Evolutionary conservation across 1,140 invertebrate genomes (phyloP).

Genomic region (Anadara kagoshimensis): DNA sequence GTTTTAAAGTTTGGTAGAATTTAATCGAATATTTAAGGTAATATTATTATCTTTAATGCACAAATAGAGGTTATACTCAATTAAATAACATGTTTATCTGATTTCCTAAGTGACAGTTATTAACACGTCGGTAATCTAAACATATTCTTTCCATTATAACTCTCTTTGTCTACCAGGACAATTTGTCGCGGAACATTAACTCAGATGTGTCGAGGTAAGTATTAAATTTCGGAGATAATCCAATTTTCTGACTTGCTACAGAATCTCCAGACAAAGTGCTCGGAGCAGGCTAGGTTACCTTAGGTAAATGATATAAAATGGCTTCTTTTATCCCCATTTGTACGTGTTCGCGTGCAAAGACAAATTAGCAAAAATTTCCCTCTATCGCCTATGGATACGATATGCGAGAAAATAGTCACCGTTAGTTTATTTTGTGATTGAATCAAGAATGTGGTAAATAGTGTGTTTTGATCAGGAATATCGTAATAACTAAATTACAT

Average conservation of each 20-base stretch:
- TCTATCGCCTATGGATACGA: constrained; percentile 27
- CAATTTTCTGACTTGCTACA: constrained; percentile 38
- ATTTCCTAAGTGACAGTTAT: no score
- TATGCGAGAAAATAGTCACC: constrained; percentile 26
- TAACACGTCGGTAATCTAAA: no score
- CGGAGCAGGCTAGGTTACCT: constrained; percentile 36
- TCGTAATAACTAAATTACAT: constrained; percentile 45
- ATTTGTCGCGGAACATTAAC: no score
- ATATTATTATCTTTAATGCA: no score
- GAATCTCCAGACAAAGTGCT: constrained; percentile 32
- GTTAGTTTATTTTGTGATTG: constrained; percentile 38
- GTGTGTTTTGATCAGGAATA: constrained; percentile 38
- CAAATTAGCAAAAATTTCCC: constrained; percentile 40
- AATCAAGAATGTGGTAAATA: constrained; percentile 43
- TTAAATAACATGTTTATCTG: no score
- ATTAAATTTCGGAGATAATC: constrained; percentile 49
- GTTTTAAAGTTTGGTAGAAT: no score
- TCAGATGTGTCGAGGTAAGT: constrained; percentile 14
- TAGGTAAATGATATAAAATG: constrained; percentile 44
- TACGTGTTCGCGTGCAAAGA: constrained; percentile 43
- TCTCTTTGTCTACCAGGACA: no score
- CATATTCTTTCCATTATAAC: no score
- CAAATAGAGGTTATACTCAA: no score
- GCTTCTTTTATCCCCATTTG: constrained; percentile 47
- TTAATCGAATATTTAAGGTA: no score